Conservation (phyloP, 2,113 vertebrate species). For the Carollia perspicillata region DNA sequence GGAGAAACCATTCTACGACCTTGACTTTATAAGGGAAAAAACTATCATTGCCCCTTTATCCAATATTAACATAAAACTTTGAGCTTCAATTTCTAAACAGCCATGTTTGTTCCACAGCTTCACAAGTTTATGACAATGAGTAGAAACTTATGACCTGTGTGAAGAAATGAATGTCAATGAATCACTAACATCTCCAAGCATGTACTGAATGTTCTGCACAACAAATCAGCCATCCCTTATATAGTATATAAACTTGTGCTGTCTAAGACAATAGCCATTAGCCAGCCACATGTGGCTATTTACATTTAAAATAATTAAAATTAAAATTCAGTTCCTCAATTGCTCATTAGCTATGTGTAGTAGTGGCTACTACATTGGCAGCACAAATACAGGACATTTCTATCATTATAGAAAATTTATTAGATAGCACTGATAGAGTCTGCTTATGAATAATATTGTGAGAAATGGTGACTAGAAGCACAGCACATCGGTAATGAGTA, state of each 20-base stretch:
- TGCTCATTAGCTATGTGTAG: background rate
- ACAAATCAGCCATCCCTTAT: slow-evolving; percentile 26
- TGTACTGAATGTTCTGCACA: background rate
- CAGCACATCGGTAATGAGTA: background rate
- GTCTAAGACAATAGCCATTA: background rate
- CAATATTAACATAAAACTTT: background rate
- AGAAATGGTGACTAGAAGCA: background rate
- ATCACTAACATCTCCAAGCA: slow-evolving; percentile 2
- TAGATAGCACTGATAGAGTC: background rate
- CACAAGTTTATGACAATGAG: background rate
- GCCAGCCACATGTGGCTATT: background rate
- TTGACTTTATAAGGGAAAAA: slow-evolving; percentile 40
- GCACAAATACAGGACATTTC: background rate
- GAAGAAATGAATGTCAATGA: slow-evolving; percentile 11
- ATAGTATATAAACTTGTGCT: slow-evolving; percentile 28
- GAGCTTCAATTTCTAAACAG: slow-evolving; percentile 38
- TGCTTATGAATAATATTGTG: background rate
- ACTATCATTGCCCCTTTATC: slow-evolving; percentile 4
- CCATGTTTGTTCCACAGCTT: background rate
- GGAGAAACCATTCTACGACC: background rate
- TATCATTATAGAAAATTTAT: background rate
- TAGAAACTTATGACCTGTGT: background rate
- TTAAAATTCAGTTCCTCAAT: slow-evolving; percentile 34
- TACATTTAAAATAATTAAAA: slow-evolving; percentile 40
- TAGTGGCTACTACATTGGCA: background rate